Base-by-base conservation (phyloP, 2,888 invertebrate genomes). In the Pristionchus exspectatus region DNA sequence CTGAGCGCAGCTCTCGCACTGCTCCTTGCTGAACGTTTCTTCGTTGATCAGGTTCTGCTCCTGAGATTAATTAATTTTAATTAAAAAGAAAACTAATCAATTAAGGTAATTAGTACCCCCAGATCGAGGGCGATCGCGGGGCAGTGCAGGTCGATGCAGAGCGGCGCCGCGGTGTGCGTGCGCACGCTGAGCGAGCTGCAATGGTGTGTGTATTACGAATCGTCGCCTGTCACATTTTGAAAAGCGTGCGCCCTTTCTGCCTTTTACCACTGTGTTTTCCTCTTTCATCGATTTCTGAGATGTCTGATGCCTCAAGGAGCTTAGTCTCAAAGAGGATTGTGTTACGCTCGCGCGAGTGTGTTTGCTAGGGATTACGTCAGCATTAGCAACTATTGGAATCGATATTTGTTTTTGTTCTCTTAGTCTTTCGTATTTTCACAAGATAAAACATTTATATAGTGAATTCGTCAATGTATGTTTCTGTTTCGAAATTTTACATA, bases 1-100 rank as follows among this genome's bases (percentile, higher is more conserved):
- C 81, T 94, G 94, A 63, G 89, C 85, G 89, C 94, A 94, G 2
- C 90, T 89, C n/a, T 90, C 90, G 90, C 94, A 94, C 33, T 92
- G 81, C 50, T 92, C 93, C 18, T 91, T 91, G 83, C 90, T 91
- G 81, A 92, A 72, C 7, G 92, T 92, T n/a, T 91, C 92, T 9
- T 93, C 93, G 87, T 92, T 93, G 18, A 93, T 91, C 72, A 93
- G 90, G 50, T 90, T 91, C 24, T 91, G 90, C 27, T 91, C 72
- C 66, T 84, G 24, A 63, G 81, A 54, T 56, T 59, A 84, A 16
- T 1, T 63, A 59, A 38, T 77, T 77, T 21, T n/a, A n/a, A n/a
- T n/a, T n/a, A n/a, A n/a, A n/a, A n/a, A n/a, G n/a, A n/a, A 77
- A 38, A 21, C n/a, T 2, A 54, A 12, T 33, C 7, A 56, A 54